These are phyloP conservation scores for Gonioctena quinquepunctata DNA, from an alignment of 1,140 invertebrate species.

Conservation along the genomic window DNA sequence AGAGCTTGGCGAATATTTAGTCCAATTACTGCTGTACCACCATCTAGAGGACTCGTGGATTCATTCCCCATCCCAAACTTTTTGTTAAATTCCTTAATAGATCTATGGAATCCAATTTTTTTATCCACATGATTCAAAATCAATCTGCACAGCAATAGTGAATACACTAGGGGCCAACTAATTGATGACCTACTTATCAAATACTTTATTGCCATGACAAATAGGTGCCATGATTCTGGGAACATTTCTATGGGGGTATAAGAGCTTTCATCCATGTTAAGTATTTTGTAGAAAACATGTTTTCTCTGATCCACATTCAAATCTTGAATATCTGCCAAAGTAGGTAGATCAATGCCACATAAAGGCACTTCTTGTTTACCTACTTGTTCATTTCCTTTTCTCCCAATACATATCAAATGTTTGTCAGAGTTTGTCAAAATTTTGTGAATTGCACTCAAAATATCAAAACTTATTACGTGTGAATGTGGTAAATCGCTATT, in stretches of 20 bases:
- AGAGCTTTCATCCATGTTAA: conserved; percentile 51
- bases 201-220: conserved; percentile 66
- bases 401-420: conserved; percentile 53
- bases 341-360: conserved; percentile 51
- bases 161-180: conserved; percentile 62
- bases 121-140: conserved; percentile 65
- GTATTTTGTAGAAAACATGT: conserved; percentile 57
- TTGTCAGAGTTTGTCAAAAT: conserved; percentile 56
- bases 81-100: conserved; percentile 44
- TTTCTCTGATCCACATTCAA: conserved; percentile 39
- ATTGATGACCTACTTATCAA: conserved; percentile 63
- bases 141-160: conserved; percentile 65
- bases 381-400: conserved; percentile 52
- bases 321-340: conserved; percentile 52
- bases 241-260: conserved; percentile 57
- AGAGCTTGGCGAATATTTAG: conserved; percentile 28
- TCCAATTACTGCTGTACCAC: not conserved
- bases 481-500: conserved; percentile 64
- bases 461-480: conserved; percentile 64
- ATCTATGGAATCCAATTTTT: conserved; percentile 61
- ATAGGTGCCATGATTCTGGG: conserved; percentile 65
- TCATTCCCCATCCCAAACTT: conserved; percentile 18
- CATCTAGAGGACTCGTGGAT: not conserved
- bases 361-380: conserved; percentile 35
- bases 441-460: conserved; percentile 69